A percentile compares a stretch with the other conserved stretches of the same genome.
Conservation (phyloP, 1,140 invertebrate species). For the Nylanderia fulva region DNA sequence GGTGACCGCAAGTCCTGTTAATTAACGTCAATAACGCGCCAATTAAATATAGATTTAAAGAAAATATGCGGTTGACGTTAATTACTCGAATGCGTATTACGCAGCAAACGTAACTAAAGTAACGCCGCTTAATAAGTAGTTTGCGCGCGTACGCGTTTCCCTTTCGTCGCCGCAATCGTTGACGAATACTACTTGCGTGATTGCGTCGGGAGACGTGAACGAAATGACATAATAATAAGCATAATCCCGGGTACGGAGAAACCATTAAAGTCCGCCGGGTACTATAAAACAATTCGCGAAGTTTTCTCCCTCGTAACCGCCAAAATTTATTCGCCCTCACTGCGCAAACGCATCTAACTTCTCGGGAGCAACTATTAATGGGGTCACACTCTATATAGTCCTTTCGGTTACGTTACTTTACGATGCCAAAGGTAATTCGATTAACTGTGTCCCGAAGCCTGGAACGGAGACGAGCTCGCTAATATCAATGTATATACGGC, state of each 20-base stretch:
- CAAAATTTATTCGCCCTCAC: constrained; percentile 65
- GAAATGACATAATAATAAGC: constrained; percentile 10
- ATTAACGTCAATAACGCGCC: constrained; percentile 26
- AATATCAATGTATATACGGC: constrained; percentile 39
- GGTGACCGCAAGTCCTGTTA: background rate
- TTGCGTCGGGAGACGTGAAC: background rate
- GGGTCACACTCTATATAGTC: constrained; percentile 65
- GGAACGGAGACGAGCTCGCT: constrained; percentile 30
- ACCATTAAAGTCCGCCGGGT: constrained; percentile 62
- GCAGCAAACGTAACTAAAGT: background rate
- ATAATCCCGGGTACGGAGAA: constrained; percentile 37
- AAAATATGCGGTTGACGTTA: constrained; percentile 46
- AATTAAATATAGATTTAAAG: constrained; percentile 1
- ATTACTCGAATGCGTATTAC: constrained; percentile 2
- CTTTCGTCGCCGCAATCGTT: constrained; percentile 9
- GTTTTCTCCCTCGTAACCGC: constrained; percentile 38
- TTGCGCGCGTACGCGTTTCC: background rate
- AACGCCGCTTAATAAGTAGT: constrained; percentile 49
- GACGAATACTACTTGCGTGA: constrained; percentile 8
- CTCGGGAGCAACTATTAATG: constrained; percentile 71
- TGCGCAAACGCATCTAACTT: constrained; percentile 69
- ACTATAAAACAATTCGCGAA: constrained; percentile 75
- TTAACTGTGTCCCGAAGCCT: constrained; percentile 55
- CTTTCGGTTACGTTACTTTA: constrained; percentile 66
- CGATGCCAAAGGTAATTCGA: constrained; percentile 65